These are phyloP conservation scores for Ips typographus DNA, from an alignment of 1,140 invertebrate genomes.

Conservation along the genomic window DNA sequence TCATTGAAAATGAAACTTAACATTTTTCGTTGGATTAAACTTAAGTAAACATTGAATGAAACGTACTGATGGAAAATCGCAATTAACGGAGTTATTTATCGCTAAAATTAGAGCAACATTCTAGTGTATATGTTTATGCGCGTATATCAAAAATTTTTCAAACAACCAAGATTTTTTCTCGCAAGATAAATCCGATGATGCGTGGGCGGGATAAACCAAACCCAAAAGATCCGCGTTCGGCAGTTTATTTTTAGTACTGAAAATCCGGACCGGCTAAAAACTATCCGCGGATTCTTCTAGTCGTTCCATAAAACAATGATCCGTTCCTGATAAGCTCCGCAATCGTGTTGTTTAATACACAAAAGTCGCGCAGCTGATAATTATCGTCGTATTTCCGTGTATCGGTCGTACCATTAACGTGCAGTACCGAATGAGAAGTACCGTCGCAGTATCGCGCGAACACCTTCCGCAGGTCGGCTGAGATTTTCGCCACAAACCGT, in stretches of 20 bases:
- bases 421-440: not conserved
- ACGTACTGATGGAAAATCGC: too few relatives aligned
- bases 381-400: constrained; percentile 18
- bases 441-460: constrained; percentile 15
- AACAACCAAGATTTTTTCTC: constrained; percentile 1
- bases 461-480: constrained; percentile 19
- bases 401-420: constrained; percentile 11
- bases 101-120: too few relatives aligned
- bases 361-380: constrained; percentile 12
- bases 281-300: too few relatives aligned
- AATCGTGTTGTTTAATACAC: too few relatives aligned
- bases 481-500: constrained; percentile 18
- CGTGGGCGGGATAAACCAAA: constrained; percentile 7
- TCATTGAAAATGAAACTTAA: too few relatives aligned
- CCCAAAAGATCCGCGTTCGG: not conserved
- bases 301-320: too few relatives aligned
- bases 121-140: not conserved
- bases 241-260: constrained; percentile 1
- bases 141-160: constrained; percentile 14
- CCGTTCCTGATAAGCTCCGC: too few relatives aligned
- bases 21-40: too few relatives aligned
- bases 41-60: too few relatives aligned
- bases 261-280: too few relatives aligned
- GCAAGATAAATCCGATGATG: constrained; percentile 4
- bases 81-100: too few relatives aligned